A percentile compares a stretch with the other conserved stretches of the same genome.
Evolutionary conservation across 2,888 invertebrate species (phyloP).

Genomic region (Cryptocheilus praepositus): DNA sequence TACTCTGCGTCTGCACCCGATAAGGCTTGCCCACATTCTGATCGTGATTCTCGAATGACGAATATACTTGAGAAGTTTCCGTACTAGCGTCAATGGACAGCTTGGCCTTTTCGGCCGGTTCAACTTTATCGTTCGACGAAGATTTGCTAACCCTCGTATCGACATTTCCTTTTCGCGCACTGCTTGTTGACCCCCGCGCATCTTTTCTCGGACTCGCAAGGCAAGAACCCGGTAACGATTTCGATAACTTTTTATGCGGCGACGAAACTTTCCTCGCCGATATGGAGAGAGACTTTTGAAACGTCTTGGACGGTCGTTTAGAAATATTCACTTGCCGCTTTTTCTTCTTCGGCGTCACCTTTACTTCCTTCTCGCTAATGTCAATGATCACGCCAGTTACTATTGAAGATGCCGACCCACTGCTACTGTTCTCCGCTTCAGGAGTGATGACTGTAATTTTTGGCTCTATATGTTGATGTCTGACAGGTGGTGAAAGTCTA

Average conservation of each 20-base stretch:
- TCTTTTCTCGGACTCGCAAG: constrained; percentile 52
- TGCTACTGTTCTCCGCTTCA: constrained; percentile 50
- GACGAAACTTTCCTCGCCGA: constrained; percentile 53
- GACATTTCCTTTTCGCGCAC: constrained; percentile 29
- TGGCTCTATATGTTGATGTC: constrained; percentile 59
- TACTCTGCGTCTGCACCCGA: constrained; percentile 44
- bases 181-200: constrained; percentile 2
- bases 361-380: constrained; percentile 58
- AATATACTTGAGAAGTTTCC: constrained; percentile 58
- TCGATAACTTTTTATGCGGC: constrained; percentile 52
- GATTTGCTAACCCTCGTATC: constrained; percentile 39
- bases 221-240: constrained; percentile 53
- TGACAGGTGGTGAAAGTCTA: not conserved
- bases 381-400: constrained; percentile 61
- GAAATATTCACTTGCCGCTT: constrained; percentile 20
- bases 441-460: constrained; percentile 60
- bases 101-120: constrained; percentile 32
- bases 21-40: constrained; percentile 41
- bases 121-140: constrained; percentile 43
- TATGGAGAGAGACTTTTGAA: constrained; percentile 13
- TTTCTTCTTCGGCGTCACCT: constrained; percentile 57
- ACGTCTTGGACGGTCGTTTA: constrained; percentile 30
- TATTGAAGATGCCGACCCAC: constrained; percentile 47
- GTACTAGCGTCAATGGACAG: constrained; percentile 59
- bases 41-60: constrained; percentile 42